Evolutionary conservation across 2,113 vertebrate genomes (phyloP).

Genomic region (Sclerurus mexicanus): DNA sequence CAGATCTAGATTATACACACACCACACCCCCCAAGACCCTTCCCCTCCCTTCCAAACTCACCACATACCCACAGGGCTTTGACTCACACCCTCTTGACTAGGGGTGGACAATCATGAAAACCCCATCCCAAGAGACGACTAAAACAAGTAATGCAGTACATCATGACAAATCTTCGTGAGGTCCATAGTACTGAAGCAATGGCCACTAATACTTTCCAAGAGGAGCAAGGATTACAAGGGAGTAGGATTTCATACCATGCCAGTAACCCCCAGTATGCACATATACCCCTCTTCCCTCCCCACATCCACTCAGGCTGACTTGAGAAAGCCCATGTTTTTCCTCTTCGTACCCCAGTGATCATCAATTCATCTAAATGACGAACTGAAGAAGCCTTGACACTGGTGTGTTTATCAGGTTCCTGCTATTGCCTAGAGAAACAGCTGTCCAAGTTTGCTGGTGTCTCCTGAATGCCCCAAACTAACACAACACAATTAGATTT

Average conservation of each 20-base stretch:
- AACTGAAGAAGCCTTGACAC: neutral
- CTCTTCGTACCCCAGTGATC: neutral
- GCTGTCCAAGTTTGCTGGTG: neutral
- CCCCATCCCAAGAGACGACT: neutral
- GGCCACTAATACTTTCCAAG: neutral
- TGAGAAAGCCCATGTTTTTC: neutral
- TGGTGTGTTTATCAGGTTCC: neutral
- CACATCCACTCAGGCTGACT: rapidly evolving
- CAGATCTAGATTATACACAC: neutral
- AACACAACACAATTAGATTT: neutral
- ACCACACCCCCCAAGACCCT: rapidly evolving
- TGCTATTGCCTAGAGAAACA: neutral
- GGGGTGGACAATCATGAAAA: neutral
- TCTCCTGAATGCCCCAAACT: neutral
- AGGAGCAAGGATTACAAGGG: neutral
- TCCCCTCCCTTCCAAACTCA: neutral
- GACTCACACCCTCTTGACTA: neutral
- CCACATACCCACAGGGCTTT: rapidly evolving
- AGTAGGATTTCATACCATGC: neutral
- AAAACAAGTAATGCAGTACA: rapidly evolving
- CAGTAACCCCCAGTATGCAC: neutral
- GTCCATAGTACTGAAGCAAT: rapidly evolving
- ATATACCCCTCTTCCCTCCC: neutral
- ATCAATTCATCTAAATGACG: neutral
- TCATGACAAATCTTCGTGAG: no score